Evolutionary conservation across 2,888 invertebrate species (phyloP), one percentile per base, ranked within the genome.

Genomic region (Boloria euphrosyne): DNA sequence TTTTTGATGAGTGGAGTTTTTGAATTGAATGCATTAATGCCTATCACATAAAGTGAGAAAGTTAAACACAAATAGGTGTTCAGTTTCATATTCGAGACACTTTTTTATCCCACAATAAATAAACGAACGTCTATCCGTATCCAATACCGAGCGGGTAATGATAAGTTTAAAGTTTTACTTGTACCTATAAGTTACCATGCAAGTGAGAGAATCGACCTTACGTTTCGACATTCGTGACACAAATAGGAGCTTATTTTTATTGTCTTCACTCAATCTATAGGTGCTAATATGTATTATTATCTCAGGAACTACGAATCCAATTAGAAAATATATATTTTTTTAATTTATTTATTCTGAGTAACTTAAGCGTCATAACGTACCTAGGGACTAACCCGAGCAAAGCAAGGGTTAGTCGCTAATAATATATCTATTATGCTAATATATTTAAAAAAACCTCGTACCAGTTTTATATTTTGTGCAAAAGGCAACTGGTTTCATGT

Each of bases 1-100:
- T 84, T 89, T 77, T 85, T 89, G 72, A 90, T 89, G 10, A 90
- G 76, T 44, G 90, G 90, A 14, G 83, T 77, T 7, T 78, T 73
- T 2, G 81, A 66, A 67, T 79, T 80, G 62, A 75, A 82, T 1
- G 80, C 81, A 17, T 71, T 73, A 64, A 78, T 71, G 22, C 69
- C 65, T 6, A 71, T 71, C 22, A 76, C 43, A 38, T 38, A 38
- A 22, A 79, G 17, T 14, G 58, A 22, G 13, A 53, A 31, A 13
- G 43, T 17, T n/a, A 67, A 27, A 27, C 17, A 38, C 14, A 67
- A 13, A 22, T 43, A 13, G 53, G 76, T 49, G 16, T 71, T 61
- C 14, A 79, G 13, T 38, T 31, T 31, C 74, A 54, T 69, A 52
- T 44, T 58, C 13, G 22, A 43, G 43, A 38, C 18, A 13, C 18